These are phyloP conservation scores for Balanococcus diminutus DNA, from an alignment of 2,888 invertebrate genomes.

Conservation along the genomic window DNA sequence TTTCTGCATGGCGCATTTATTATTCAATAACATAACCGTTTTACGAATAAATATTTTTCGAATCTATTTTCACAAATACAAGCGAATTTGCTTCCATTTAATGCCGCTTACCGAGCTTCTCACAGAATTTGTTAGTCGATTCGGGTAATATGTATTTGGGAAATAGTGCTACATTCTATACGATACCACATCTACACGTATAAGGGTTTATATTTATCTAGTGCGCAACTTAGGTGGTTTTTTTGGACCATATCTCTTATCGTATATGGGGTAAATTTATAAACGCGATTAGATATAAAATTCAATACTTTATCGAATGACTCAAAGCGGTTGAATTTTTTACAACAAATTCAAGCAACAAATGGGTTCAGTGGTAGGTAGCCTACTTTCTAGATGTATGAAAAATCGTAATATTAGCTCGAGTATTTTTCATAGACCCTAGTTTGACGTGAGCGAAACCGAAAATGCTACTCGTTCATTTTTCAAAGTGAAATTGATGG, in stretches of 20 bases:
- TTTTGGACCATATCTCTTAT: not conserved
- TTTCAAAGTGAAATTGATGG: constrained; percentile 5
- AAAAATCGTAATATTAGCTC: not conserved
- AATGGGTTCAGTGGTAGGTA: not conserved
- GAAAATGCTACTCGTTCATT: not conserved
- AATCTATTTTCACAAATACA: not conserved
- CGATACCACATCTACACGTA: not conserved
- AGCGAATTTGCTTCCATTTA: not conserved
- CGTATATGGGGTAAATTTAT: not conserved
- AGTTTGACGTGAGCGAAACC: not conserved
- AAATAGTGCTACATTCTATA: not conserved
- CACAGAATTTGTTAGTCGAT: not conserved
- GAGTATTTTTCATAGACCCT: not conserved
- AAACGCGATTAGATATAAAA: not conserved
- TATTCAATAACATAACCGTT: constrained; percentile 21
- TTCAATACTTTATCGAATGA: constrained; percentile 1
- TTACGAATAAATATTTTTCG: constrained; percentile 6
- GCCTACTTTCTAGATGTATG: not conserved
- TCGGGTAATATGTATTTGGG: not conserved
- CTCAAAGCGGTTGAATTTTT: not conserved
- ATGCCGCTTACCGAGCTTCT: not conserved
- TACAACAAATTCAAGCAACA: not conserved
- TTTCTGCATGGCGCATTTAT: not conserved
- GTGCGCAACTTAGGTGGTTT: not conserved
- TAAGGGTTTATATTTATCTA: not conserved